Conservation (phyloP, 2,797 vertebrate genomes). For the Protosalanx chinensis region DNA sequence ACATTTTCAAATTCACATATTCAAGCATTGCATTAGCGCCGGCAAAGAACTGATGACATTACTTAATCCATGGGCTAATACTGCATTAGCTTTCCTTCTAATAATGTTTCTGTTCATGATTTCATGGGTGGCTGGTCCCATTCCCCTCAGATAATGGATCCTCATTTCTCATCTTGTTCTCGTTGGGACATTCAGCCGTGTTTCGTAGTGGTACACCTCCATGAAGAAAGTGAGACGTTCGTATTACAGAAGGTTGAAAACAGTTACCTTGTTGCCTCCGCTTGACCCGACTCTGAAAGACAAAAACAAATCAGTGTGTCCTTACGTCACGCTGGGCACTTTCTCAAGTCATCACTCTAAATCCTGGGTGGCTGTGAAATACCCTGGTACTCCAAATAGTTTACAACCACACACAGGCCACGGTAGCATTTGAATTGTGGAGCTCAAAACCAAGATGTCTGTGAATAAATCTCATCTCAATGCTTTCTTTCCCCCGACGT, state of each 20-base stretch:
- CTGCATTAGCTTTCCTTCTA: background rate
- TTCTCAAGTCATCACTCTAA: background rate
- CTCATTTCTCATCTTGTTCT: constrained; percentile 6
- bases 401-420: constrained; percentile 43
- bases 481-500: constrained; percentile 46
- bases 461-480: constrained; percentile 62
- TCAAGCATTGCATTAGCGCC: constrained; percentile 14
- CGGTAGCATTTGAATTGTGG: constrained; percentile 41
- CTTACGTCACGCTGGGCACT: background rate
- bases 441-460: constrained; percentile 45
- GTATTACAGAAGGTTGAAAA: constrained; percentile 10
- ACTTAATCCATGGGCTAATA: background rate
- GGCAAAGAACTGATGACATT: constrained; percentile 24
- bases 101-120: constrained; percentile 8
- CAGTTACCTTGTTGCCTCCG: constrained; percentile 74
- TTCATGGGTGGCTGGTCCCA: constrained; percentile 25
- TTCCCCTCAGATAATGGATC: constrained; percentile 23
- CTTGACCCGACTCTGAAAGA: constrained; percentile 65
- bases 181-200: constrained; percentile 4
- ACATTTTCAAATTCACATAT: background rate
- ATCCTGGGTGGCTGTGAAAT: background rate
- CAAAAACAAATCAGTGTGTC: constrained; percentile 3
- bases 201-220: constrained; percentile 19
- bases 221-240: background rate
- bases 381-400: constrained; percentile 10